phyloP scores from a whole-genome alignment of 2,888 invertebrate genomes.

The Scrobipalpa atriplicella region DNA sequence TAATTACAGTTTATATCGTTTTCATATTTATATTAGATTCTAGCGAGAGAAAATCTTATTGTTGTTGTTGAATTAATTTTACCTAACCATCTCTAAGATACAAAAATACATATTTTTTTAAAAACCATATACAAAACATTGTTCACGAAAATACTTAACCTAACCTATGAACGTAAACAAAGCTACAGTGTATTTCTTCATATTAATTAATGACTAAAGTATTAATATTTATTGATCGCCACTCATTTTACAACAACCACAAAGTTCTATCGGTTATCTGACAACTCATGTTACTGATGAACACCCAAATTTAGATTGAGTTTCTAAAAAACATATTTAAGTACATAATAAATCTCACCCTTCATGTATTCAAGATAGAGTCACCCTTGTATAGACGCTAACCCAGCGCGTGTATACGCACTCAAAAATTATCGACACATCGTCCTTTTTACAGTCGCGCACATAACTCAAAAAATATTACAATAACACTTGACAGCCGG shows the following conservation, averaged over 20 bases:
- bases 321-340: not conserved
- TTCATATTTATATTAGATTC: not conserved
- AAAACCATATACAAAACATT: too few relatives aligned
- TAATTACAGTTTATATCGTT: too few relatives aligned
- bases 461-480: slow-evolving; percentile 46
- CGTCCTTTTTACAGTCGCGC: slow-evolving; percentile 44
- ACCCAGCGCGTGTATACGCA: slow-evolving; percentile 49
- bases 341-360: slow-evolving; percentile 62
- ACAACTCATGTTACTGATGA: not conserved
- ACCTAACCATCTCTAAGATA: too few relatives aligned
- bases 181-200: too few relatives aligned
- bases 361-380: slow-evolving; percentile 63
- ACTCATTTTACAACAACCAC: too few relatives aligned
- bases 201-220: too few relatives aligned
- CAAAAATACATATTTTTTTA: too few relatives aligned
- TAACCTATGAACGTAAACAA: not conserved
- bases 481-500: slow-evolving; percentile 46
- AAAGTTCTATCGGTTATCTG: not conserved
- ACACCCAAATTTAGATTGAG: not conserved
- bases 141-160: not conserved
- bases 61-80: too few relatives aligned
- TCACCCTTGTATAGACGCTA: slow-evolving; percentile 51
- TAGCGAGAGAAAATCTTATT: not conserved
- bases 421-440: slow-evolving; percentile 58
- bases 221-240: too few relatives aligned